Percentiles rank a stretch among this genome's conserved stretches.
Evolutionary conservation across 2,113 vertebrate species (phyloP).

Genomic region (Forbesichthys agassizii): DNA sequence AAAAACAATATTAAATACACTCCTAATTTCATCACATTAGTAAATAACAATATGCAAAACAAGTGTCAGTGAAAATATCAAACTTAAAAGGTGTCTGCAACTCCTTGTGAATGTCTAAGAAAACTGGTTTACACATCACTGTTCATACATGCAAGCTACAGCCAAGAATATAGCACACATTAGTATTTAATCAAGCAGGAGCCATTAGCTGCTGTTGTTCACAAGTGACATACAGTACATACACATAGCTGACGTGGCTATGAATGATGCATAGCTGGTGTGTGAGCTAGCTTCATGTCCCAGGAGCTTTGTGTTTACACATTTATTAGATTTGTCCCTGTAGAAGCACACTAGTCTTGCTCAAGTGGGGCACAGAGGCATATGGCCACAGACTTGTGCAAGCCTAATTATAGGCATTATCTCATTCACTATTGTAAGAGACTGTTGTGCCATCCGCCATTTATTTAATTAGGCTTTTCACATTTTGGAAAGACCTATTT

Average conservation of each 20-base stretch:
- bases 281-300: slow-evolving; percentile 24
- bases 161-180: background rate
- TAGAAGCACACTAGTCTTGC: slow-evolving; percentile 52
- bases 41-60: too few species aligned
- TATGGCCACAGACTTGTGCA: slow-evolving; percentile 80
- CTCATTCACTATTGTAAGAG: slow-evolving; percentile 88
- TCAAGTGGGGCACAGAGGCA: slow-evolving; percentile 76
- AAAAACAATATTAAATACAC: too few species aligned
- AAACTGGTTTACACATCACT: too few species aligned
- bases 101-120: too few species aligned
- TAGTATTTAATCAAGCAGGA: slow-evolving; percentile 13
- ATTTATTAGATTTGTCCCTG: slow-evolving; percentile 74
- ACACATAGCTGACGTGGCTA: background rate
- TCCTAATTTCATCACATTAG: too few species aligned
- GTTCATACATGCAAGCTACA: background rate
- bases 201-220: background rate
- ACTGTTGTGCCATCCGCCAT: slow-evolving; percentile 92
- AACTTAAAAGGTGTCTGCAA: too few species aligned
- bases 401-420: slow-evolving; percentile 93
- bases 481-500: slow-evolving; percentile 93
- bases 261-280: slow-evolving; percentile 1
- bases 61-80: too few species aligned
- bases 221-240: background rate
- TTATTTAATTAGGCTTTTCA: slow-evolving; percentile 98
- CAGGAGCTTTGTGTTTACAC: slow-evolving; percentile 51